These are phyloP conservation scores for Paralvinella palmiformis DNA, from an alignment of 1,140 invertebrate genomes.

Conservation along the genomic window DNA sequence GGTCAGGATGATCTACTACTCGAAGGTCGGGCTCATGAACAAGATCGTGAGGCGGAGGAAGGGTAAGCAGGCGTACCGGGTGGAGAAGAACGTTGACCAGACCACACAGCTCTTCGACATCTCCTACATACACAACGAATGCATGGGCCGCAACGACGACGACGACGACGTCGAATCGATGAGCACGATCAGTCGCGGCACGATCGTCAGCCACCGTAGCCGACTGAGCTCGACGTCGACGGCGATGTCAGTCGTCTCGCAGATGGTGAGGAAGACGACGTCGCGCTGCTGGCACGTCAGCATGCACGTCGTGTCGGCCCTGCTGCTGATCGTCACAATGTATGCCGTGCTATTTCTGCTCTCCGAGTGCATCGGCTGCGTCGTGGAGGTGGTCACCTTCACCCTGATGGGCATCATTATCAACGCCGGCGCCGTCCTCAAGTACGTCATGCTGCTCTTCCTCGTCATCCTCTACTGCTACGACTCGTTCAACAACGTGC, in stretches of 20 bases:
- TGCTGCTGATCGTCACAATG: conserved; percentile 36
- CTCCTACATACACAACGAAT: neutral
- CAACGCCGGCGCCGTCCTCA: conserved; percentile 42
- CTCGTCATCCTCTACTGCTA: conserved; percentile 47
- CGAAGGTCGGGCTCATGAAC: conserved; percentile 3
- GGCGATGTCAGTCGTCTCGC: too few relatives aligned
- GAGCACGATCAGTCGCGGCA: neutral
- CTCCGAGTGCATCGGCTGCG: conserved; percentile 35
- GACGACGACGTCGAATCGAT: neutral
- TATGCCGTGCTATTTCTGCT: conserved; percentile 36
- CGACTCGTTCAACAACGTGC: conserved; percentile 46
- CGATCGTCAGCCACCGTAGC: too few relatives aligned
- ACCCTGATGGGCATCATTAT: conserved; percentile 49
- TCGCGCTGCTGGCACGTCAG: neutral
- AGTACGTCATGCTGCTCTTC: conserved; percentile 43
- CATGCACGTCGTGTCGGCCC: conserved; percentile 27
- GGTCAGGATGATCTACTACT: conserved; percentile 36
- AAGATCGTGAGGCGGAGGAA: neutral
- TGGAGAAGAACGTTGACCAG: conserved; percentile 14
- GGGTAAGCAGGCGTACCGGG: conserved; percentile 7
- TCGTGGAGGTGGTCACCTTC: conserved; percentile 43
- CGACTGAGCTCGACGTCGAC: too few relatives aligned
- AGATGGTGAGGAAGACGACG: neutral
- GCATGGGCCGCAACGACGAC: neutral
- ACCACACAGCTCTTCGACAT: conserved; percentile 11